Evolutionary conservation across 2,797 vertebrate species (phyloP).

Genomic region (Tolypeutes matacus): DNA sequence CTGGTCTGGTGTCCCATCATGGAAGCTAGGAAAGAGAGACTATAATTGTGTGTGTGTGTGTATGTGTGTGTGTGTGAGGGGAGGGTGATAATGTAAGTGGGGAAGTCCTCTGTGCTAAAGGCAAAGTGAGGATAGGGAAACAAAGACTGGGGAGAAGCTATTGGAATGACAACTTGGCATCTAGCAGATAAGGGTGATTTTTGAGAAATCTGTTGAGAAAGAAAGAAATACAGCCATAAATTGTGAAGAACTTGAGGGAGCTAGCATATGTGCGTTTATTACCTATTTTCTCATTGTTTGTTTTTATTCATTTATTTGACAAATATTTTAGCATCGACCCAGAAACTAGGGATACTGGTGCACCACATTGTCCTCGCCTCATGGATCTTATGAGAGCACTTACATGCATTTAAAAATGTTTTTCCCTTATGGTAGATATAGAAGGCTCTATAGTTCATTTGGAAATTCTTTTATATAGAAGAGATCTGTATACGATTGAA

Average conservation of each 20-base stretch:
- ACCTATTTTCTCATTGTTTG: not conserved
- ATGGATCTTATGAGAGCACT: not conserved
- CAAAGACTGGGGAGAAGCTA: not conserved
- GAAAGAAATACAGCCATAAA: not conserved
- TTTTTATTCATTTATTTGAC: conserved; percentile 2
- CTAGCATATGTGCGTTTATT: not conserved
- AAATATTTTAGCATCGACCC: not conserved
- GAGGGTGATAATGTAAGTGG: not conserved
- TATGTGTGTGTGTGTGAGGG: too few species aligned
- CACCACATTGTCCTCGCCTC: not conserved
- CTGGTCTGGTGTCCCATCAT: not conserved
- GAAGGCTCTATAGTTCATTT: not conserved
- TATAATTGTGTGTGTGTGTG: not conserved
- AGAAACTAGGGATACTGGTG: not conserved
- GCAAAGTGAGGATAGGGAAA: not conserved
- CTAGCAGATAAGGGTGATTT: not conserved
- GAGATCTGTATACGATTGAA: not conserved
- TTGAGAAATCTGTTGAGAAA: not conserved
- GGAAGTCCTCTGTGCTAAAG: not conserved
- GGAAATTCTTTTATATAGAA: not conserved
- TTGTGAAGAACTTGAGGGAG: not conserved
- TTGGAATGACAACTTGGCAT: not conserved
- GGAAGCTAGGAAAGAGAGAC: not conserved
- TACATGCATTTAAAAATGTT: not conserved
- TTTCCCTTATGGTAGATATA: not conserved